Conservation (phyloP, 1,140 invertebrate species). For the Lordiphosa stackelbergi region DNA sequence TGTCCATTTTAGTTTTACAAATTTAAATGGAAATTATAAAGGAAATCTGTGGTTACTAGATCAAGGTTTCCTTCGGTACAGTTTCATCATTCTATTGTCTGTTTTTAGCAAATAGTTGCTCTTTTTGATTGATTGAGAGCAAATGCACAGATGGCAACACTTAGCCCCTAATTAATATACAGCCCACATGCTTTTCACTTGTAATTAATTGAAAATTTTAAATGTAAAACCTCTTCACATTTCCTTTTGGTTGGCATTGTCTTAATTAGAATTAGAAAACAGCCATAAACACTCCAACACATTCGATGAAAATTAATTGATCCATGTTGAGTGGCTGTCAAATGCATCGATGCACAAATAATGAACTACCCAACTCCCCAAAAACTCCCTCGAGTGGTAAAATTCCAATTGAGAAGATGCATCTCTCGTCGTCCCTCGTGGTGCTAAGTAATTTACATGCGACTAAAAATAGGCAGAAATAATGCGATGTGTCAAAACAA, state of each 20-base stretch:
- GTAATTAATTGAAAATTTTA: constrained; percentile 21
- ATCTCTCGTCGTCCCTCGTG: not conserved
- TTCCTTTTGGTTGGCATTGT: constrained; percentile 20
- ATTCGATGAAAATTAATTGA: constrained; percentile 68
- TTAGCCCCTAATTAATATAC: constrained; percentile 15
- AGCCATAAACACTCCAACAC: constrained; percentile 60
- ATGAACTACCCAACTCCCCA: constrained; percentile 28
- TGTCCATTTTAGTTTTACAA: too few species aligned
- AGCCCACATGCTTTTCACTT: not conserved
- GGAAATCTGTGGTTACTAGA: too few species aligned
- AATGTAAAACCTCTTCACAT: constrained; percentile 9
- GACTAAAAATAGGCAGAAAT: constrained; percentile 63
- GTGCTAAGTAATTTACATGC: constrained; percentile 58
- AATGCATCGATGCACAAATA: constrained; percentile 53
- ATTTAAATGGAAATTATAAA: too few species aligned
- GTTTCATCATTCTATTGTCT: too few species aligned
- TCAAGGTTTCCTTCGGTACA: too few species aligned
- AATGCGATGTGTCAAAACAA: constrained; percentile 71
- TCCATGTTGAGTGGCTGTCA: constrained; percentile 62
- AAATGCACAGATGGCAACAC: not conserved
- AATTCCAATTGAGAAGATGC: constrained; percentile 52
- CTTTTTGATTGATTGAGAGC: too few species aligned
- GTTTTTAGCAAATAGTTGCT: too few species aligned
- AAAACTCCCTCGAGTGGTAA: constrained; percentile 29
- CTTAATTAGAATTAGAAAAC: constrained; percentile 55